Percentiles rank a stretch among this genome's conserved stretches.
These are phyloP conservation scores for Timema podura DNA, from an alignment of 2,888 invertebrate genomes.

Conservation along the genomic window DNA sequence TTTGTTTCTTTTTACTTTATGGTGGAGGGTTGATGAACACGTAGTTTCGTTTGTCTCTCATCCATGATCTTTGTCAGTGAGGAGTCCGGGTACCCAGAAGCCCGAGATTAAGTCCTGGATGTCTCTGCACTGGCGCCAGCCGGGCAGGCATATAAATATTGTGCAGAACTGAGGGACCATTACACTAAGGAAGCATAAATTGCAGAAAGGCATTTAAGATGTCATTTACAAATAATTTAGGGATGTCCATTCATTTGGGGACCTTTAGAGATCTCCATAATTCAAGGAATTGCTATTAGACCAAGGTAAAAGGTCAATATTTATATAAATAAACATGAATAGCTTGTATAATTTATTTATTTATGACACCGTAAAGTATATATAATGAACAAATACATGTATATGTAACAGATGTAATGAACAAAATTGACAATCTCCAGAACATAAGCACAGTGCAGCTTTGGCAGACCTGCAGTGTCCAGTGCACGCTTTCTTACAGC, in stretches of 20 bases:
- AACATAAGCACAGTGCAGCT: slow-evolving; percentile 5
- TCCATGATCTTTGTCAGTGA: too few relatives aligned
- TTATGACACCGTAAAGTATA: not conserved
- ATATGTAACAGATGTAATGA: not conserved
- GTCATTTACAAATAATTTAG: not conserved
- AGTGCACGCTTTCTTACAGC: slow-evolving; percentile 1
- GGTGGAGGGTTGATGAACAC: too few relatives aligned
- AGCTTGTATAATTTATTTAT: not conserved
- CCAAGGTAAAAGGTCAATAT: not conserved
- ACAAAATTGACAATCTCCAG: slow-evolving; percentile 5
- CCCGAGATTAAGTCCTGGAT: too few relatives aligned
- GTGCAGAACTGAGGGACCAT: too few relatives aligned
- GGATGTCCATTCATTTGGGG: not conserved
- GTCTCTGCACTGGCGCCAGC: too few relatives aligned
- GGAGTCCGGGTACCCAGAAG: too few relatives aligned
- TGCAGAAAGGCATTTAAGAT: not conserved
- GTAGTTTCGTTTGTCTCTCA: too few relatives aligned
- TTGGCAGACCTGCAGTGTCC: not conserved
- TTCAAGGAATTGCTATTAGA: not conserved
- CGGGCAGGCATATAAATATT: too few relatives aligned
- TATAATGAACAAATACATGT: slow-evolving; percentile 1
- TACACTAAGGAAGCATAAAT: not conserved
- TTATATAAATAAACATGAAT: not conserved
- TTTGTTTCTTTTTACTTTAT: too few relatives aligned
- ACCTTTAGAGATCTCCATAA: not conserved